Base-by-base conservation (phyloP, 2,797 vertebrate species). In the Pelochelys cantorii region DNA sequence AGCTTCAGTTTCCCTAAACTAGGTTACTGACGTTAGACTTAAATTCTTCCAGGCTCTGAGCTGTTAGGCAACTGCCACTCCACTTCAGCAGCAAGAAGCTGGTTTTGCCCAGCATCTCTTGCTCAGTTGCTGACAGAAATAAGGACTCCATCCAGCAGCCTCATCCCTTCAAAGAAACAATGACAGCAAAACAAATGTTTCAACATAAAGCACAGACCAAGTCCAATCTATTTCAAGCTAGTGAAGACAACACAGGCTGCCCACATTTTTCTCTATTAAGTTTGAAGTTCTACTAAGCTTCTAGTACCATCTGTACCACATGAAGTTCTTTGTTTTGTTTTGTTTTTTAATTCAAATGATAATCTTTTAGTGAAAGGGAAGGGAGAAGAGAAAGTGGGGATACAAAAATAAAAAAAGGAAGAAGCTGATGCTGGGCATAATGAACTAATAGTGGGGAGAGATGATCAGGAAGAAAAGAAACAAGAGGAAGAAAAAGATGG, bases 41-140 rank as follows among this genome's bases (percentile, higher is more conserved):
- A 10, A 89, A 78, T 55, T 86, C 91, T 89, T 86, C 22, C 84
- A 53, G 75, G 81, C 59, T 80, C 48, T 1, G 90, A 90, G 95
- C 93, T 97, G 93, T 96, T 81, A 95, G 93, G 97, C 93, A 97
- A 95, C 97, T 91, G 82, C 88, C 93, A 93, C 88, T 94, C 86
- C 88, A 83, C 80, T 59, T 90, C 97, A 97, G 89, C 97, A 97
- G 96, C 83, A 6, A 92, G 95, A 31, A 68, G 48, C 87, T 62
- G 96, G 75, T 77, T 93, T 92, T 92, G 85, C 3, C 89, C 93
- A 42, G 42, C 1, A 77, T 83, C 71, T 79, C 65, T 82, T 81
- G 53, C 74, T 52, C 18, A 48, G 65, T 75, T 83, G 31, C 5
- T 37, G 93, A 86, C 93, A 93, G 42, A 77, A 17, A 65, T 65